phyloP scores from a whole-genome alignment of 2,888 invertebrate genomes.

The Papilio protenor region DNA sequence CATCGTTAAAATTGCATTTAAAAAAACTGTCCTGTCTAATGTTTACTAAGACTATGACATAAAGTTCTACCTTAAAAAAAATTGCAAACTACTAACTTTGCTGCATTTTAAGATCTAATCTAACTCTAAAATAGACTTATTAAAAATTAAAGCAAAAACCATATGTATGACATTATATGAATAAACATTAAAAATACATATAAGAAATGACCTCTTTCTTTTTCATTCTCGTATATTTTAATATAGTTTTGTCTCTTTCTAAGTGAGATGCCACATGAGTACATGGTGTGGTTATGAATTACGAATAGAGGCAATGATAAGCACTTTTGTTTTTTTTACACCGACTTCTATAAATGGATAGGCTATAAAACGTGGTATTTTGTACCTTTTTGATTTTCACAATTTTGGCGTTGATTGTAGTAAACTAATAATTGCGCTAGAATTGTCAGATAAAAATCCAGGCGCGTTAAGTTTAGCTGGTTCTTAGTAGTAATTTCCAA shows the following conservation, averaged over 20 bases:
- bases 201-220: neutral
- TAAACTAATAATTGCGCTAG: no score
- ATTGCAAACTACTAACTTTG: neutral
- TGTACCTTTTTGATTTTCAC: no score
- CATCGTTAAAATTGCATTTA: neutral
- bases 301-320: no score
- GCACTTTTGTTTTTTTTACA: no score
- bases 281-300: neutral
- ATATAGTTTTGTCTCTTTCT: neutral
- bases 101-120: neutral
- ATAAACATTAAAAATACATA: neutral
- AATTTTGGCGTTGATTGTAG: no score
- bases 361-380: no score
- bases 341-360: no score
- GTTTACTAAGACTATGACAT: neutral
- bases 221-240: neutral
- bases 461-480: no score
- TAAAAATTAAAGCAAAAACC: conserved; percentile 11
- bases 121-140: neutral
- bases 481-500: no score
- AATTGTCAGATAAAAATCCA: no score
- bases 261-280: neutral
- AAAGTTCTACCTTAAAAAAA: neutral
- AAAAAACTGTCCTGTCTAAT: neutral
- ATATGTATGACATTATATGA: neutral